Evolutionary conservation across 1,140 invertebrate genomes (phyloP).

Genomic region (Popillia japonica): DNA sequence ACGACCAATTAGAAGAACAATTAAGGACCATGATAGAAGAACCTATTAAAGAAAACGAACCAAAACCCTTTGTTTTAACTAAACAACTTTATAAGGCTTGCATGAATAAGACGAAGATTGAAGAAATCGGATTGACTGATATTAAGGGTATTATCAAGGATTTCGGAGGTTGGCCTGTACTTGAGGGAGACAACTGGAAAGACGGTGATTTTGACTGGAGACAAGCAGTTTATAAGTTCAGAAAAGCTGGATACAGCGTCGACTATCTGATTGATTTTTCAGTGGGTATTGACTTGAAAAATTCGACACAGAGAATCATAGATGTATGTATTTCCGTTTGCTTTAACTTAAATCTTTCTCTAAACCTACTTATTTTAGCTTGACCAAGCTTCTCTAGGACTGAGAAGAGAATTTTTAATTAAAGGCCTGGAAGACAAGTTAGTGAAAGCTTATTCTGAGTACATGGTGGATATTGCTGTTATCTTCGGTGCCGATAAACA

Average conservation of each 20-base stretch:
- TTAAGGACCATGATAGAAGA: conserved; percentile 78
- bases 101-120: conserved; percentile 84
- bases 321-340: conserved; percentile 72
- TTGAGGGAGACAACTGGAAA: conserved; percentile 81
- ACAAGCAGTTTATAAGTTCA: conserved; percentile 82
- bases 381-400: conserved; percentile 89
- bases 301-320: conserved; percentile 84
- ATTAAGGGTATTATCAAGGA: conserved; percentile 73
- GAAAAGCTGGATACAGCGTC: conserved; percentile 81
- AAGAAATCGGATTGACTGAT: conserved; percentile 75
- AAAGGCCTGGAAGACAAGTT: conserved; percentile 83
- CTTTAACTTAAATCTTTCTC: background rate
- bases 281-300: conserved; percentile 89
- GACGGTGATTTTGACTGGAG: conserved; percentile 75
- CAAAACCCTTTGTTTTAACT: conserved; percentile 76
- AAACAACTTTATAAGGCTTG: conserved; percentile 84
- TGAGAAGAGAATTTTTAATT: conserved; percentile 88
- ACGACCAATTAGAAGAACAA: conserved; percentile 82
- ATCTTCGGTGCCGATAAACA: conserved; percentile 82
- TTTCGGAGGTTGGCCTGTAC: conserved; percentile 91
- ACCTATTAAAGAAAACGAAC: conserved; percentile 69
- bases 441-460: conserved; percentile 81
- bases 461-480: conserved; percentile 88
- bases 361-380: conserved; percentile 66
- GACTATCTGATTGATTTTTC: conserved; percentile 95